phyloP scores from a whole-genome alignment of 1,140 invertebrate genomes.

The Cyphomyrmex costatus region DNA sequence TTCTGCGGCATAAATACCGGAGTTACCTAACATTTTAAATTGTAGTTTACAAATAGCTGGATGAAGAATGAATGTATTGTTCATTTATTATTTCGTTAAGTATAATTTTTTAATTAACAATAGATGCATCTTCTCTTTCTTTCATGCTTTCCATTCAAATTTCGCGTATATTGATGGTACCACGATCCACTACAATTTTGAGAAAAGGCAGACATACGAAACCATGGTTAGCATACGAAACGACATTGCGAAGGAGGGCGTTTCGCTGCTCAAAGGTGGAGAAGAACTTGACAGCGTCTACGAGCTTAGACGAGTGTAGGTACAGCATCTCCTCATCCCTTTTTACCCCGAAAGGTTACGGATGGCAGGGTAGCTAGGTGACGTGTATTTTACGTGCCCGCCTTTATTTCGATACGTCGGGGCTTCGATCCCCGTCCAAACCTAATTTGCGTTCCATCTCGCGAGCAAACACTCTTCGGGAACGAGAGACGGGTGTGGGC shows the following conservation, averaged over 20 bases:
- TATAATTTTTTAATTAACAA: no score
- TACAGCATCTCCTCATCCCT: slow-evolving; percentile 44
- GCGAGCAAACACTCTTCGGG: slow-evolving; percentile 82
- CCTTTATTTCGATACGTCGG: slow-evolving; percentile 85
- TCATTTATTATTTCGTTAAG: no score
- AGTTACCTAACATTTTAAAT: no score
- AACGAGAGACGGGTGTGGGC: slow-evolving; percentile 43
- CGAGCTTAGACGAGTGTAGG: slow-evolving; percentile 27
- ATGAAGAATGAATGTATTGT: no score
- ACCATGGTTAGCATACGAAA: slow-evolving; percentile 62
- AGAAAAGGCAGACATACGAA: slow-evolving; percentile 3
- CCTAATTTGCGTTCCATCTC: slow-evolving; percentile 86
- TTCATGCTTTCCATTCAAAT: no score
- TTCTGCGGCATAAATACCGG: no score
- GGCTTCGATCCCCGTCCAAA: slow-evolving; percentile 83
- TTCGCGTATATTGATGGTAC: background rate
- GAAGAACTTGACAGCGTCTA: slow-evolving; percentile 57
- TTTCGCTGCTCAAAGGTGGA: slow-evolving; percentile 55
- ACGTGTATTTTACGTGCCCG: slow-evolving; percentile 83
- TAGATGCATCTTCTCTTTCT: no score
- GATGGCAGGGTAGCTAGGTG: slow-evolving; percentile 60
- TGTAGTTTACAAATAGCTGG: no score
- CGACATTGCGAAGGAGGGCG: slow-evolving; percentile 53
- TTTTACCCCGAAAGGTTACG: slow-evolving; percentile 63
- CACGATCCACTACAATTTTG: slow-evolving; percentile 43